Evolutionary conservation across 2,113 vertebrate genomes (phyloP).

Genomic region (Ibidorhyncha struthersii): DNA sequence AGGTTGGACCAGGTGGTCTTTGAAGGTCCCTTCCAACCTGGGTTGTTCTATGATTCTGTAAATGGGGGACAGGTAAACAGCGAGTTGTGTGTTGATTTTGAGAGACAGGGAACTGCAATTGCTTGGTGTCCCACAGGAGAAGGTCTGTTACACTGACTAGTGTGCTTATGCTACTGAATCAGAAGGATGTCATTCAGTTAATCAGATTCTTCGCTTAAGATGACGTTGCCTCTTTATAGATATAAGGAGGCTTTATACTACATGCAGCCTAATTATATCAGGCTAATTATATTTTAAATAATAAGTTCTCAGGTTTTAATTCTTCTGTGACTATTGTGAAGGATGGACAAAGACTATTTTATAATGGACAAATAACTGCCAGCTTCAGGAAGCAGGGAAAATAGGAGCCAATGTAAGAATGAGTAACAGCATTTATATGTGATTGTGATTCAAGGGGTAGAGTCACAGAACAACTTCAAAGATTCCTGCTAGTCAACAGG

Average conservation of each 20-base stretch:
- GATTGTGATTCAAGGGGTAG: slow-evolving; percentile 38
- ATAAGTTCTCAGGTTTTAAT: not conserved
- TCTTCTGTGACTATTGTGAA: not conserved
- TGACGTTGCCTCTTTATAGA: not conserved
- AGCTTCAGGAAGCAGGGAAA: not conserved
- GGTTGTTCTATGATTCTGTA: not conserved
- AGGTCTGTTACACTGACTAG: not conserved
- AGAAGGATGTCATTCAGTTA: not conserved
- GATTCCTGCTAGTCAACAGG: slow-evolving; percentile 18
- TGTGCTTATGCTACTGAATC: not conserved
- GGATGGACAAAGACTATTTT: not conserved
- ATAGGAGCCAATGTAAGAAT: not conserved
- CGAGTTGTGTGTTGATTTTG: not conserved
- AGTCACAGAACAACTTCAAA: slow-evolving; percentile 55
- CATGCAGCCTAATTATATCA: not conserved
- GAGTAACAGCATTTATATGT: not conserved
- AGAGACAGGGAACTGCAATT: not conserved
- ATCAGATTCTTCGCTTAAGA: not conserved
- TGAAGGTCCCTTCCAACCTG: not conserved
- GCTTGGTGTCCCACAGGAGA: not conserved
- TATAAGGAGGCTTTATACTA: not conserved
- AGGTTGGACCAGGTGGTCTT: not conserved
- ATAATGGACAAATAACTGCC: not conserved
- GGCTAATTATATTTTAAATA: not conserved
- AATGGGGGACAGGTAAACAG: not conserved